Evolutionary conservation across 2,888 invertebrate species (phyloP).

Genomic region (Hemaris fuciformis): DNA sequence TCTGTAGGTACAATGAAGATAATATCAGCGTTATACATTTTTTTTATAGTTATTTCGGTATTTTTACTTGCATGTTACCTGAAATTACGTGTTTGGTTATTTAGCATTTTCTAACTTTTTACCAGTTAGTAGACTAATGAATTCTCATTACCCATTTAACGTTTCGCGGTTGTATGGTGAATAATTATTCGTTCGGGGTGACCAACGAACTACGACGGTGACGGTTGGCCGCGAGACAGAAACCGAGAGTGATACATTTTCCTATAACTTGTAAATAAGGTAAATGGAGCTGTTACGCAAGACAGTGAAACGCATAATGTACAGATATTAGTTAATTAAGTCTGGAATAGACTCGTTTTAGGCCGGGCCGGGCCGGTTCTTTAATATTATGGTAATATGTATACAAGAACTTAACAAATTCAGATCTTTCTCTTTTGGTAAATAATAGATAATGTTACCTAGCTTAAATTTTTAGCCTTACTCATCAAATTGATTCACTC

Average conservation of each 20-base stretch:
- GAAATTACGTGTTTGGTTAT: neutral
- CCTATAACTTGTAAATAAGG: neutral
- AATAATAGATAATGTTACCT: too few relatives aligned
- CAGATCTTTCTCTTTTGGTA: too few relatives aligned
- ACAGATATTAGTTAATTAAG: neutral
- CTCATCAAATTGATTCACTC: too few relatives aligned
- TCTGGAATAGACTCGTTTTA: too few relatives aligned
- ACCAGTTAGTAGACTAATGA: neutral
- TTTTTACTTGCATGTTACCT: neutral
- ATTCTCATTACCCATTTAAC: neutral
- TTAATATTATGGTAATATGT: too few relatives aligned
- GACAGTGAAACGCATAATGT: neutral
- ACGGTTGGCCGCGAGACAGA: constrained; percentile 54
- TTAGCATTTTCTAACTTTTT: neutral
- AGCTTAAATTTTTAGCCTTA: too few relatives aligned
- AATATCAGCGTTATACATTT: too few relatives aligned
- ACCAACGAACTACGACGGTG: constrained; percentile 60
- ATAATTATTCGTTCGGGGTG: constrained; percentile 50
- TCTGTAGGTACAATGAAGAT: too few relatives aligned
- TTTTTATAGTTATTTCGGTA: neutral
- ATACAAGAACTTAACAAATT: too few relatives aligned
- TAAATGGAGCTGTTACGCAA: neutral
- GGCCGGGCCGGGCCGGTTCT: too few relatives aligned
- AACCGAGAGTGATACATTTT: constrained; percentile 59
- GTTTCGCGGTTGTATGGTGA: constrained; percentile 19